Percentiles rank a stretch among this genome's conserved stretches.
Evolutionary conservation across 2,113 vertebrate species (phyloP).

Genomic region (Thinocorus orbignyianus): DNA sequence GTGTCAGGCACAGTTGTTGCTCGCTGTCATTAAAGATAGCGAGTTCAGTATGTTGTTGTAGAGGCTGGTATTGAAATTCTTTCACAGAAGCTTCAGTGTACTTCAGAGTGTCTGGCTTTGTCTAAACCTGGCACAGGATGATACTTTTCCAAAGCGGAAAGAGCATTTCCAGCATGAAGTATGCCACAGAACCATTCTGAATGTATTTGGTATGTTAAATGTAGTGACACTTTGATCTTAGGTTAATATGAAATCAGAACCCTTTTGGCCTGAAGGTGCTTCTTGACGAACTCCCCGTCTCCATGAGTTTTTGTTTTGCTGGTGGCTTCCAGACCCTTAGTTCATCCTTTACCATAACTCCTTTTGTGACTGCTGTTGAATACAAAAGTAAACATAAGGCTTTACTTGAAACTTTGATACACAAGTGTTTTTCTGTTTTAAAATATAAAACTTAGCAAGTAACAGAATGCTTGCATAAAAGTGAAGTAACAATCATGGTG

Average conservation of each 20-base stretch:
- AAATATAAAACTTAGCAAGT: background rate
- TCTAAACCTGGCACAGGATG: background rate
- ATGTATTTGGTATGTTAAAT: background rate
- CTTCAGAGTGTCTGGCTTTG: background rate
- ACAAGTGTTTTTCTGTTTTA: background rate
- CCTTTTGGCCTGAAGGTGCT: background rate
- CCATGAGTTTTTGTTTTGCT: background rate
- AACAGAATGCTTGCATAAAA: background rate
- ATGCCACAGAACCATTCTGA: background rate
- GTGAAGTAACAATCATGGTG: background rate
- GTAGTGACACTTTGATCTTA: background rate
- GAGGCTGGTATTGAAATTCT: background rate
- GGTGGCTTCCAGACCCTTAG: background rate
- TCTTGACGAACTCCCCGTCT: background rate
- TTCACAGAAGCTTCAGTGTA: background rate
- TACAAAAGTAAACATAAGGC: background rate
- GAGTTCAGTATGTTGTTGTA: background rate
- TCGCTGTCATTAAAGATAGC: background rate
- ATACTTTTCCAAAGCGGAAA: background rate
- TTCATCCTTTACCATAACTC: background rate
- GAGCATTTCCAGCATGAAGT: background rate
- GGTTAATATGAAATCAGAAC: background rate
- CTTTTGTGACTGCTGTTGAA: background rate
- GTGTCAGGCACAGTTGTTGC: background rate
- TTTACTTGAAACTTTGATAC: background rate